Conservation (phyloP, 2,113 vertebrate genomes). For the Xiphophorus maculatus region DNA sequence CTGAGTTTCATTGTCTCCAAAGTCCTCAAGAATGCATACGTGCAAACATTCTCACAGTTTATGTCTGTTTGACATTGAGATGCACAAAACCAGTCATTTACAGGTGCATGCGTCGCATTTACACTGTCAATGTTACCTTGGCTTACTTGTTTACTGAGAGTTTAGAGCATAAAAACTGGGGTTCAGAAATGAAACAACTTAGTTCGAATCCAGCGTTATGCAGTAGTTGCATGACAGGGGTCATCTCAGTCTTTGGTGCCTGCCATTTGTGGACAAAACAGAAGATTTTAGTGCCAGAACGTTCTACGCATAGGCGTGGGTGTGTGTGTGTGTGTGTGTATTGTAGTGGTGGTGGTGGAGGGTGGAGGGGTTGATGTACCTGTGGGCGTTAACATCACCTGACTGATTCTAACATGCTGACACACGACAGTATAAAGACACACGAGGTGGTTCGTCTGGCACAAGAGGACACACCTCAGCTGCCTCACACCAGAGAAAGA, state of each 20-base stretch:
- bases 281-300: constrained; percentile 9
- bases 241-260: constrained; percentile 60
- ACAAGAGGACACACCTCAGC: constrained; percentile 46
- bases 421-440: constrained; percentile 59
- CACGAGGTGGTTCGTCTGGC: constrained; percentile 31
- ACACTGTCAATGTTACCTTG: constrained; percentile 5
- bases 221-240: constrained; percentile 13
- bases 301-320: background rate
- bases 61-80: constrained; percentile 25
- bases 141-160: background rate
- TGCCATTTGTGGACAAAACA: constrained; percentile 68
- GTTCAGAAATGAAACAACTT: constrained; percentile 10
- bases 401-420: constrained; percentile 27
- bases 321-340: background rate
- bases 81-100: background rate
- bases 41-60: constrained; percentile 36
- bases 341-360: background rate
- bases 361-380: constrained; percentile 22
- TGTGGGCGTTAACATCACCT: constrained; percentile 73
- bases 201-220: background rate
- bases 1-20: background rate
- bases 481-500: constrained; percentile 11
- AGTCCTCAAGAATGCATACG: background rate
- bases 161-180: background rate
- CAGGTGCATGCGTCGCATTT: constrained; percentile 1